These are phyloP conservation scores for Nixonia krombeini DNA, from an alignment of 1,140 invertebrate genomes.

Conservation along the genomic window DNA sequence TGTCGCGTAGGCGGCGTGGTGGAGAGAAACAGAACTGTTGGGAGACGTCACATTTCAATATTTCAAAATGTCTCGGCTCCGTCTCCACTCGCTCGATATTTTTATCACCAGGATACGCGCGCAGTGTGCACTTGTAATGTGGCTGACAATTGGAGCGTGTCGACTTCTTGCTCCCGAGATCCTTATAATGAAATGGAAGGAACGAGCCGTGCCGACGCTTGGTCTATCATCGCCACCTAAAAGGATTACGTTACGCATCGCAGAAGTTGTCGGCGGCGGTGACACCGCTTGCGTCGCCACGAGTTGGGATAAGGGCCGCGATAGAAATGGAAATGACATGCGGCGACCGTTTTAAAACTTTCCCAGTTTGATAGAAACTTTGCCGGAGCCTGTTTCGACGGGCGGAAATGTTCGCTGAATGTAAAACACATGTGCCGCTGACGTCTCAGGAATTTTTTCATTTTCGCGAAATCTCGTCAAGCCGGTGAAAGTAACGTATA, in stretches of 20 bases:
- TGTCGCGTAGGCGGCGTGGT: slow-evolving; percentile 33
- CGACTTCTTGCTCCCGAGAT: slow-evolving; percentile 31
- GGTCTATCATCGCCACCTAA: slow-evolving; percentile 39
- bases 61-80: slow-evolving; percentile 45
- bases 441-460: slow-evolving; percentile 12
- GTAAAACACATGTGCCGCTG: slow-evolving; percentile 38
- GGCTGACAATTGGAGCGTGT: slow-evolving; percentile 45
- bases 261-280: slow-evolving; percentile 32
- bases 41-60: slow-evolving; percentile 47
- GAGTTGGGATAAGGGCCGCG: slow-evolving; percentile 29
- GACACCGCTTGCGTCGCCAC: slow-evolving; percentile 11
- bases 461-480: neutral
- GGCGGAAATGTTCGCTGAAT: slow-evolving; percentile 17
- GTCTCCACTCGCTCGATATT: slow-evolving; percentile 34
- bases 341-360: slow-evolving; percentile 40
- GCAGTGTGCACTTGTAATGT: slow-evolving; percentile 28
- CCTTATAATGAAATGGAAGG: slow-evolving; percentile 44
- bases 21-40: slow-evolving; percentile 33
- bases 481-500: too few relatives aligned
- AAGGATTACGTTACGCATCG: slow-evolving; percentile 57
- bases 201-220: slow-evolving; percentile 18
- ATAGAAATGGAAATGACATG: slow-evolving; percentile 43
- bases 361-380: slow-evolving; percentile 41
- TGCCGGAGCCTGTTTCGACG: slow-evolving; percentile 31
- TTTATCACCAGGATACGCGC: slow-evolving; percentile 26